Evolutionary conservation across 2,888 invertebrate species (phyloP), one percentile per base, ranked within the genome.

Genomic region (Phanerotoma sp.): DNA sequence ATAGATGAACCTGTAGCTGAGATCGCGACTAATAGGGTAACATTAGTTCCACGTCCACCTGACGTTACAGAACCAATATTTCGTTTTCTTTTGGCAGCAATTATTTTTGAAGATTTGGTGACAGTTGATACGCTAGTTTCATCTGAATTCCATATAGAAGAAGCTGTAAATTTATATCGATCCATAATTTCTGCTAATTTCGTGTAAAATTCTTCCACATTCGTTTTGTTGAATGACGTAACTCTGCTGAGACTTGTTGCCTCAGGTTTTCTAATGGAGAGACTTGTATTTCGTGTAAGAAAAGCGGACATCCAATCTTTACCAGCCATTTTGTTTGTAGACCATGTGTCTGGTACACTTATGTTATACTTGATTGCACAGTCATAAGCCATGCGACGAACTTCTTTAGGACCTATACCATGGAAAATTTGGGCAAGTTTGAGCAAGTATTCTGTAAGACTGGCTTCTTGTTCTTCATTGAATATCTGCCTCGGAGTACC

Each of bases 1-100:
- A 73, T 66, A 5, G 67, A 65, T 51, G 71, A 68, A 50, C 65
- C 67, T 44, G 57, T 59, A 35, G 67, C 67, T 25, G 62, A 69
- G 41, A 64, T 68, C 22, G 74, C 73, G 49, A 62, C 56, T 5
- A 68, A 65, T 22, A 57, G 41, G 2, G 63, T 60, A 3, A 63
- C 53, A n/a, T 51, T 42, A n/a, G 54, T 33, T 9, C 59, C 59
- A 25, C 58, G 42, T 46, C 62, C 63, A 15, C 15, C 47, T 21
- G 58, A 58, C 7, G 51, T 49, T 11, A 58, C 16, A 28, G 42
- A 41, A 10, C 50, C 58, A 5, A 57, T 51, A 46, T 55, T 53
- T 42, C 51, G 52, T 25, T 44, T 32, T 9, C 49, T 55, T 58
- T 56, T 65, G 16, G 47, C 41, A 20, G 64, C 62, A 13, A 65